These are phyloP conservation scores for Drosophila gunungcola DNA, from an alignment of 1,140 invertebrate species.

Conservation along the genomic window DNA sequence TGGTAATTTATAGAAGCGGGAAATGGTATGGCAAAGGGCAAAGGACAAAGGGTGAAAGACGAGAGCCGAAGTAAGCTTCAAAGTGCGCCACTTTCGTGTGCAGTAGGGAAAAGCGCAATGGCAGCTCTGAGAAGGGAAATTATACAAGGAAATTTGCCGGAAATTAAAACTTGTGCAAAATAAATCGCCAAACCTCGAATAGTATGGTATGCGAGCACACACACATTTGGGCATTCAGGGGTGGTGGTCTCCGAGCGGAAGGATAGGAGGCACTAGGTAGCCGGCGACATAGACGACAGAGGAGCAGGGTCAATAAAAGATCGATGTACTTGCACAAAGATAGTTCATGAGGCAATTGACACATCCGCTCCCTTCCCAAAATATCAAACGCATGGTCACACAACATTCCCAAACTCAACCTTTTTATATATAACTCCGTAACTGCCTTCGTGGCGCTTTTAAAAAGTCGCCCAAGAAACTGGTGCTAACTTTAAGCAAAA, in stretches of 20 bases:
- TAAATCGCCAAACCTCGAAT: constrained; percentile 78
- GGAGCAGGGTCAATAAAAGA: constrained; percentile 44
- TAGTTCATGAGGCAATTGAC: constrained; percentile 13
- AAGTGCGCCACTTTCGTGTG: constrained; percentile 12
- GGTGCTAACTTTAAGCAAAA: neutral
- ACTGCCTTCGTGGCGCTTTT: neutral
- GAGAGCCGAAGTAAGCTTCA: neutral
- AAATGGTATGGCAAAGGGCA: neutral
- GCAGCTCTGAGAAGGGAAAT: constrained; percentile 78
- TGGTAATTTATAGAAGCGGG: constrained; percentile 28
- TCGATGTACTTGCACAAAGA: constrained; percentile 44
- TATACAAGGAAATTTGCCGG: constrained; percentile 84
- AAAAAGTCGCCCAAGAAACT: neutral
- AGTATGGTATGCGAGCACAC: constrained; percentile 18
- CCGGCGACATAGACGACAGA: neutral
- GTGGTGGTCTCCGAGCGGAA: no score
- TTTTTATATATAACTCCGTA: neutral
- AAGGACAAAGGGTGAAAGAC: neutral
- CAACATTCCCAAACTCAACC: constrained; percentile 22
- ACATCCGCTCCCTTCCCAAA: neutral
- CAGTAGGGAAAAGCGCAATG: constrained; percentile 46
- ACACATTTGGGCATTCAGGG: neutral
- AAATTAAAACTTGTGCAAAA: constrained; percentile 85
- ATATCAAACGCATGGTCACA: constrained; percentile 22
- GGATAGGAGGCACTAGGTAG: neutral